These are phyloP conservation scores for Podocnemis expansa DNA, from an alignment of 2,113 vertebrate genomes.

Conservation along the genomic window DNA sequence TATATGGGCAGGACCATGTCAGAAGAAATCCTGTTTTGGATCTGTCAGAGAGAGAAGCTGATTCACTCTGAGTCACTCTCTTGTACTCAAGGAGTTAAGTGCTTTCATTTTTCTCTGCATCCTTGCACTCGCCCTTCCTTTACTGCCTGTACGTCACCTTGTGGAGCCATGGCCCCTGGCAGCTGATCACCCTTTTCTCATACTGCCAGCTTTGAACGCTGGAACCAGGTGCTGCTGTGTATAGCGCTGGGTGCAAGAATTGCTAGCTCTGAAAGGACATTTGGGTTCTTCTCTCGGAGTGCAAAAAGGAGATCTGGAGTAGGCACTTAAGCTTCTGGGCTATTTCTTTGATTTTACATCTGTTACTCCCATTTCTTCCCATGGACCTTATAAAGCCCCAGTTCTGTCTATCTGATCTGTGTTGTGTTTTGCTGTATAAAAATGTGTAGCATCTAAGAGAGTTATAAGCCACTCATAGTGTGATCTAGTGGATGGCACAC, in stretches of 20 bases:
- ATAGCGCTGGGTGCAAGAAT: not conserved
- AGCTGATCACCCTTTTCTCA: not conserved
- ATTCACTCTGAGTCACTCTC: not conserved
- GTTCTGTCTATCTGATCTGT: rapidly evolving
- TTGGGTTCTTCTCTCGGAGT: not conserved
- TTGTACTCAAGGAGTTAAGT: not conserved
- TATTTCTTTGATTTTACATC: not conserved
- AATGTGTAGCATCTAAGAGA: not conserved
- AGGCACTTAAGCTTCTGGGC: not conserved
- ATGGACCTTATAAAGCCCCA: not conserved
- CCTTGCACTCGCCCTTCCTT: not conserved
- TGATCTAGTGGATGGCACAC: not conserved
- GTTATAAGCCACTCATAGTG: not conserved
- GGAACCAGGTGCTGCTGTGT: not conserved
- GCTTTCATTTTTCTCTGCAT: not conserved
- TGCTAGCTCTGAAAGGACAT: not conserved
- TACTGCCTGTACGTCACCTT: not conserved
- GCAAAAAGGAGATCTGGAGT: not conserved
- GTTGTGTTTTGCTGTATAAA: not conserved
- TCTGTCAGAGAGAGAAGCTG: not conserved
- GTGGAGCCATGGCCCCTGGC: not conserved
- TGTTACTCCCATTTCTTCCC: not conserved
- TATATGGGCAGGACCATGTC: conserved; percentile 23
- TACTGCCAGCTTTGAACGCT: not conserved
- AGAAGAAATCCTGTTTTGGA: not conserved